Evolutionary conservation across 2,888 invertebrate genomes (phyloP), one percentile per base, ranked within the genome.

Genomic region (Diaprepes abbreviatus): DNA sequence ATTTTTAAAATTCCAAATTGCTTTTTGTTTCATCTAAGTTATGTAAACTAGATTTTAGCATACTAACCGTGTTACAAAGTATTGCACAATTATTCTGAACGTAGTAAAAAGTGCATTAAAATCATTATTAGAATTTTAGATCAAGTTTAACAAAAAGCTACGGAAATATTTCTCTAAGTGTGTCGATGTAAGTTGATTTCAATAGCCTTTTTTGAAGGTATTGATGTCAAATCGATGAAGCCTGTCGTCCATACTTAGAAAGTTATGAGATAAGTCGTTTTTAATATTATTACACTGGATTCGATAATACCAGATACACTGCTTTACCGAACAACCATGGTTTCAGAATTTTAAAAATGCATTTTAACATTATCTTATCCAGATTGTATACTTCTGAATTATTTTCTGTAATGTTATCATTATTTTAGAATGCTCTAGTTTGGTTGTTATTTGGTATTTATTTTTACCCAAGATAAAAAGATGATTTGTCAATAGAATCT

Each of bases 181-280:
- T 69, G 64, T 69, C 36, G 36, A 33, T 50, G 50, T 69, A 48
- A 48, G 48, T 43, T 36, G 43, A 64, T 69, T 64, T 60, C 59
- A 67, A 16, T 52, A 60, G 16, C 12, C 38, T 31, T 54, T 69
- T 64, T 64, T 58, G 60, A 52, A 62, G 62, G 28, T 59, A 64
- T 69, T 64, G 52, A 64, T 69, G 65, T 65, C 65, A 70, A 33
- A 59, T 66, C 60, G n/a, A 60, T 28, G 38, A 35, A 63, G 57
- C 48, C 60, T 48, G 28, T 28, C 38, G 50, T 33, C 66, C 55
- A 55, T 70, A 48, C 62, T 66, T 66, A 70, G 70, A 70, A 70
- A 70, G 70, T 66, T 70, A 70, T 66, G 70, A 70, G 70, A 70
- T 70, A 70, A 70, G 31, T 70, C 62, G 66, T 52, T 70, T 59